Conservation (phyloP, 2,797 vertebrate species). For the Botia almorhae region DNA sequence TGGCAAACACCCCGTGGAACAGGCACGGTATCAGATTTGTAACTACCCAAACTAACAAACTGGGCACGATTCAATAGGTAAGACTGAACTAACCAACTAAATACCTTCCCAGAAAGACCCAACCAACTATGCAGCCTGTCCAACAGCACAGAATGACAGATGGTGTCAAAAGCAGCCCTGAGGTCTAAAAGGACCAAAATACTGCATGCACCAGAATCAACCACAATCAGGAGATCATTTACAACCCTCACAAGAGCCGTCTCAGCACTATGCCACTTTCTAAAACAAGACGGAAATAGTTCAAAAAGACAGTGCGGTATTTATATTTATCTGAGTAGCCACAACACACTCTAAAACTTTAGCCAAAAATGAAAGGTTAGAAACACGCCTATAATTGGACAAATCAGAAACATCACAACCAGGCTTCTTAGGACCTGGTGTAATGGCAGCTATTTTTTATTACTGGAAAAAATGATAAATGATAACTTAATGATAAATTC, state of each 20-base stretch:
- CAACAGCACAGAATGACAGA: neutral
- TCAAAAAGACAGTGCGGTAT: neutral
- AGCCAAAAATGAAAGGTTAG: neutral
- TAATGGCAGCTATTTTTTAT: neutral
- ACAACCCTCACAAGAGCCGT: too few relatives aligned
- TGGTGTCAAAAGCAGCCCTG: too few relatives aligned
- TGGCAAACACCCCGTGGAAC: neutral
- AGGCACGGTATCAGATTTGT: neutral
- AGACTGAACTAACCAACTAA: neutral
- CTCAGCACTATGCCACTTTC: too few relatives aligned
- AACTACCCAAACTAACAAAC: too few relatives aligned
- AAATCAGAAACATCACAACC: neutral
- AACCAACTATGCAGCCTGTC: neutral
- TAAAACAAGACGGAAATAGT: neutral
- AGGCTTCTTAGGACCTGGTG: neutral
- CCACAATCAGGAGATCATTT: too few relatives aligned
- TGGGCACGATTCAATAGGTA: neutral
- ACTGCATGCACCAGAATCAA: too few relatives aligned
- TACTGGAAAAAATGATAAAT: too few relatives aligned
- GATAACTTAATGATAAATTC: neutral
- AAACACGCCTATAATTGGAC: conserved; percentile 1
- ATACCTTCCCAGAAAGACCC: neutral
- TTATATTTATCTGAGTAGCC: too few relatives aligned
- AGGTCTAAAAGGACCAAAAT: too few relatives aligned
- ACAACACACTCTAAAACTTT: neutral